phyloP scores from a whole-genome alignment of 2,113 vertebrate species.

The Gallinago paraguaiae region DNA sequence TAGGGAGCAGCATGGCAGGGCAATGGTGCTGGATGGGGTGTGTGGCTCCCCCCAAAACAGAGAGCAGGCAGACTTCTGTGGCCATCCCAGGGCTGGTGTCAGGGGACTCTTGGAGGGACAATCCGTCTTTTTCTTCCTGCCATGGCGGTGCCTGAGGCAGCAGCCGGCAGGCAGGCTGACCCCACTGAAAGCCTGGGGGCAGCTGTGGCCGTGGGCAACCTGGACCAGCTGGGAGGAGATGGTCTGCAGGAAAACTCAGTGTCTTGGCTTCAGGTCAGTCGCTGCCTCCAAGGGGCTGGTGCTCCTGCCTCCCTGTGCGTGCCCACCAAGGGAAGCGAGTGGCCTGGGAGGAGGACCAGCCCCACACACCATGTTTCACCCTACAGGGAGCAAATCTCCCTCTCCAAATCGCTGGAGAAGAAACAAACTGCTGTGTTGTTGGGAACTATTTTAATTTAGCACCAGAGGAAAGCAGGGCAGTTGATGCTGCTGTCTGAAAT shows the following conservation, averaged over 20 bases:
- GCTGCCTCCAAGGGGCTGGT: not conserved
- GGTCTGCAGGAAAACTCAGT: not conserved
- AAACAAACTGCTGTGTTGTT: not conserved
- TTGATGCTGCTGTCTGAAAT: not conserved
- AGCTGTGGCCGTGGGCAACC: not conserved
- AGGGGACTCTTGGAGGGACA: not conserved
- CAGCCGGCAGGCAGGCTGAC: not conserved
- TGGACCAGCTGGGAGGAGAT: not conserved
- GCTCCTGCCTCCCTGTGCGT: accelerated
- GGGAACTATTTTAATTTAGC: not conserved
- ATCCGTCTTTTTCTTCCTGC: not conserved
- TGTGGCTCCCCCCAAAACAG: accelerated
- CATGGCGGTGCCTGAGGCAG: not conserved
- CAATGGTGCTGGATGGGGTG: not conserved
- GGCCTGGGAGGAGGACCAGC: not conserved
- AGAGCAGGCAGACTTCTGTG: not conserved
- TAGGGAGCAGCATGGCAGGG: not conserved
- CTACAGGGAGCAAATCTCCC: not conserved
- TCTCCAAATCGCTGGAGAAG: not conserved
- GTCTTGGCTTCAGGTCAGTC: not conserved
- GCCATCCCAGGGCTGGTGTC: not conserved
- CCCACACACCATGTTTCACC: not conserved
- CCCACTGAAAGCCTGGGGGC: not conserved
- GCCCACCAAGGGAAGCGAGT: not conserved
- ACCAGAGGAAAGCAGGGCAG: not conserved